Conservation (phyloP, 2,113 vertebrate species). For the Paedocypris sp. region DNA sequence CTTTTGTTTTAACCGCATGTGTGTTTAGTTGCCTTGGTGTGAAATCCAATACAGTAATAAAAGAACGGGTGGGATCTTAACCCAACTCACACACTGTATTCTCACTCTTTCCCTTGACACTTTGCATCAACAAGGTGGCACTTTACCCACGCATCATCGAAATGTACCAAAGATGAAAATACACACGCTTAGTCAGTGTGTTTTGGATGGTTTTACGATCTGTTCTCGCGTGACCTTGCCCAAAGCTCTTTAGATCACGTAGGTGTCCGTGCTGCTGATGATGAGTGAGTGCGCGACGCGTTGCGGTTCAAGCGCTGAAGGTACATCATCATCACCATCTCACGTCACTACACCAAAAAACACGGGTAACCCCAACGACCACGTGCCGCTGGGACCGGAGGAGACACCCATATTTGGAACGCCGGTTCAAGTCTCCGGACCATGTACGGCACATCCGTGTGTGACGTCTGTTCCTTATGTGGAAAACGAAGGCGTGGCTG, state of each 20-base stretch:
- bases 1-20: too few relatives aligned
- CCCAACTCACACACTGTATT: too few relatives aligned
- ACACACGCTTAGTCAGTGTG: too few relatives aligned
- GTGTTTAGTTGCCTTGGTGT: too few relatives aligned
- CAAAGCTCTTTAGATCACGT: background rate
- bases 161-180: too few relatives aligned
- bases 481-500: slow-evolving; percentile 47
- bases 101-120: too few relatives aligned
- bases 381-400: slow-evolving; percentile 45
- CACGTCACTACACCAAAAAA: slow-evolving; percentile 15
- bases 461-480: slow-evolving; percentile 36
- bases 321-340: too few relatives aligned
- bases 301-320: background rate
- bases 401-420: slow-evolving; percentile 47
- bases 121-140: too few relatives aligned
- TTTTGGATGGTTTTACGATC: background rate
- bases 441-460: slow-evolving; percentile 53
- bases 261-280: background rate
- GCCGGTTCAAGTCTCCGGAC: slow-evolving; percentile 20
- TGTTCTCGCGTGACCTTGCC: background rate
- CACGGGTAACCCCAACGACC: slow-evolving; percentile 48
- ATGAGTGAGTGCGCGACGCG: background rate
- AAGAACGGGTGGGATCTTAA: too few relatives aligned
- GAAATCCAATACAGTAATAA: too few relatives aligned
- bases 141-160: too few relatives aligned